These are phyloP conservation scores for Globodera ellingtonae DNA, from an alignment of 1,140 invertebrate genomes.

Conservation along the genomic window DNA sequence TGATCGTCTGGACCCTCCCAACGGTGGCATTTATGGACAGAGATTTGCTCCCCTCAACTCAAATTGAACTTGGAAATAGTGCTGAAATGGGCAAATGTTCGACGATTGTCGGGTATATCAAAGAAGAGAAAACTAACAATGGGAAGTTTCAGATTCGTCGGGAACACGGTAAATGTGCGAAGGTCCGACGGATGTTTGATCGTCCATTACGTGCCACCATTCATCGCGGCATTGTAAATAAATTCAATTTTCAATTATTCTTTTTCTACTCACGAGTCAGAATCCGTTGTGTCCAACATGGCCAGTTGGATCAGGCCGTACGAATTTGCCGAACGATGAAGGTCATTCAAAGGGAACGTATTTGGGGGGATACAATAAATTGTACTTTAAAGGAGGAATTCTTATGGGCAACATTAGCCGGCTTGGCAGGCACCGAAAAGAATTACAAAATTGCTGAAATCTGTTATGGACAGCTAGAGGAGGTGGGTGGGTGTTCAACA, in stretches of 20 bases:
- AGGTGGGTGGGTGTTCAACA: conserved; percentile 66
- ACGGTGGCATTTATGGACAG: conserved; percentile 76
- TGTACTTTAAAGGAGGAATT: conserved; percentile 73
- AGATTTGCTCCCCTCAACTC: conserved; percentile 73
- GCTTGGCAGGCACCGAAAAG: conserved; percentile 78
- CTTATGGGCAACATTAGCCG: conserved; percentile 86
- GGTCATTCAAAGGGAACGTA: conserved; percentile 66
- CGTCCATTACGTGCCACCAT: conserved; percentile 73
- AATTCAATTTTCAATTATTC: background rate
- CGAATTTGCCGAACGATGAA: conserved; percentile 78
- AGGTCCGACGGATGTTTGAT: conserved; percentile 75
- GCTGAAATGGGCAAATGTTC: conserved; percentile 55
- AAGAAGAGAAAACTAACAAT: background rate
- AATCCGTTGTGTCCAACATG: conserved; percentile 72
- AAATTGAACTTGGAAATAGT: conserved; percentile 69
- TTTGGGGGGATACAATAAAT: background rate
- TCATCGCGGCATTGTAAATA: conserved; percentile 67
- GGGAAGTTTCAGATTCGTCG: conserved; percentile 73
- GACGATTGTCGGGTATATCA: conserved; percentile 47
- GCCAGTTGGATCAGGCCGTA: conserved; percentile 77
- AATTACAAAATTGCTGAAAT: conserved; percentile 84
- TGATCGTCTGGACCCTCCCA: conserved; percentile 81
- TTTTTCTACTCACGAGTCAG: conserved; percentile 66
- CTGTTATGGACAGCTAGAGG: conserved; percentile 85
- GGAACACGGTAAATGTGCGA: conserved; percentile 77